Percentiles rank a stretch among this genome's conserved stretches.
phyloP scores from a whole-genome alignment of 1,140 invertebrate genomes.

The Chrysomallon squamiferum region DNA sequence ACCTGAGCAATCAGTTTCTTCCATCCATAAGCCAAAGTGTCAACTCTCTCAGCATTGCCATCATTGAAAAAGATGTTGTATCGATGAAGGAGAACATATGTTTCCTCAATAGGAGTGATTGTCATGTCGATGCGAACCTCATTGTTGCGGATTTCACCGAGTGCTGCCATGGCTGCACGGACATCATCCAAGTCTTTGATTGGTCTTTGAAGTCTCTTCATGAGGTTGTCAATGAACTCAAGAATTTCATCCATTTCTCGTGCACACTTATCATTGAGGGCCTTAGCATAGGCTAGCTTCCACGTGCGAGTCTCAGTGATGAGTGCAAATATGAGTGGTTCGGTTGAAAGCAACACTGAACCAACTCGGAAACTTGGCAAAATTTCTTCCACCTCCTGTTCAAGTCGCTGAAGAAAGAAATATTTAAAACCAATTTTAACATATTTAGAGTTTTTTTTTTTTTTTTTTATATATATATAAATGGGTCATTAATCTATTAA shows the following conservation, averaged over 20 bases:
- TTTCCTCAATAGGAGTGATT: conserved; percentile 94
- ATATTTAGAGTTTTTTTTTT: too few relatives aligned
- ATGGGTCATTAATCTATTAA: too few relatives aligned
- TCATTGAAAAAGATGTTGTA: conserved; percentile 88
- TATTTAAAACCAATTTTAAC: too few relatives aligned
- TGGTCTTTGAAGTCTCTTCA: conserved; percentile 69
- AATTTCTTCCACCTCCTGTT: conserved; percentile 61
- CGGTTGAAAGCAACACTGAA: conserved; percentile 66
- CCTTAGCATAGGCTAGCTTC: conserved; percentile 85
- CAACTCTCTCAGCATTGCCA: conserved; percentile 91
- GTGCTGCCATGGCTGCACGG: conserved; percentile 87
- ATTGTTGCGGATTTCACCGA: conserved; percentile 91
- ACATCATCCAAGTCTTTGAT: conserved; percentile 93
- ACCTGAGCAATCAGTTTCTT: conserved; percentile 75
- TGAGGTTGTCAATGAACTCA: conserved; percentile 60
- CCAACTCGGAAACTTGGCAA: conserved; percentile 58
- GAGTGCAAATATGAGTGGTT: conserved; percentile 85
- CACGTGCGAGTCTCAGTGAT: conserved; percentile 84
- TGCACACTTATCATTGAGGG: conserved; percentile 91
- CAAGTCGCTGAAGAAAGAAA: conserved; percentile 48
- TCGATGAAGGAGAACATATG: conserved; percentile 87
- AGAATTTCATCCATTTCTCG: conserved; percentile 82
- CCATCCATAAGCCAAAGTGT: conserved; percentile 89
- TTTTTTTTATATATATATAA: too few relatives aligned
- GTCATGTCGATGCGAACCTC: conserved; percentile 94